phyloP scores from a whole-genome alignment of 2,888 invertebrate species.

The Hoplodrina ambigua region DNA sequence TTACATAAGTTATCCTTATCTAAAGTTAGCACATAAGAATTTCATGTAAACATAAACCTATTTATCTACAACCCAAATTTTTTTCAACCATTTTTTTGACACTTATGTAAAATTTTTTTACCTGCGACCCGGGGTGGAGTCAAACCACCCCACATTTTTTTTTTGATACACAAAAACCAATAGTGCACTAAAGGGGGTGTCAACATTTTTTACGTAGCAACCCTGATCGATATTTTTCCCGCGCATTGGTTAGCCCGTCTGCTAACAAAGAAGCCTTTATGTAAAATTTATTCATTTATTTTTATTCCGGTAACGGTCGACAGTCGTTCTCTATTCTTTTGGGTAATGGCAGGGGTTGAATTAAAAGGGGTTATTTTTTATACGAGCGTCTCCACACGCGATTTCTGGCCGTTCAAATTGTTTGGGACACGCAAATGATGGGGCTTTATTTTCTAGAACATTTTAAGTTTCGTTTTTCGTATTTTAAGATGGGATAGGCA shows the following conservation, averaged over 20 bases:
- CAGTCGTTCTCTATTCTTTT: conserved; percentile 81
- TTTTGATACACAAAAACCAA: conserved; percentile 81
- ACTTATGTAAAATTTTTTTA: conserved; percentile 75
- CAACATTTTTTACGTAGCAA: conserved; percentile 82
- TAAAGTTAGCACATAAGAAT: background rate
- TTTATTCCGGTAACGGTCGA: conserved; percentile 84
- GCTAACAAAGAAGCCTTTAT: conserved; percentile 84
- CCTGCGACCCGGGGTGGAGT: conserved; percentile 84
- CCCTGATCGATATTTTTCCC: conserved; percentile 86
- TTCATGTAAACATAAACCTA: conserved; percentile 37
- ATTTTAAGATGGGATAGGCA: conserved; percentile 29
- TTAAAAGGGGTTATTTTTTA: conserved; percentile 78
- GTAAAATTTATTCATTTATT: conserved; percentile 87
- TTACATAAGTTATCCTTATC: background rate
- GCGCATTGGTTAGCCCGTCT: conserved; percentile 81
- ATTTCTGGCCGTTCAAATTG: conserved; percentile 81
- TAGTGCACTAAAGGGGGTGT: conserved; percentile 82
- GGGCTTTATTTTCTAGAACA: conserved; percentile 63
- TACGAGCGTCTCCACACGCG: conserved; percentile 81
- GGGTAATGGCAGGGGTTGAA: conserved; percentile 81
- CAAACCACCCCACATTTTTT: conserved; percentile 84
- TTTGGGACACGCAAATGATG: conserved; percentile 81
- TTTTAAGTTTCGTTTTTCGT: conserved; percentile 49
- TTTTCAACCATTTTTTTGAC: conserved; percentile 72
- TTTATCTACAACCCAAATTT: conserved; percentile 55